Conservation (phyloP, 2,888 invertebrate genomes). For the Nemoura dubitans region DNA sequence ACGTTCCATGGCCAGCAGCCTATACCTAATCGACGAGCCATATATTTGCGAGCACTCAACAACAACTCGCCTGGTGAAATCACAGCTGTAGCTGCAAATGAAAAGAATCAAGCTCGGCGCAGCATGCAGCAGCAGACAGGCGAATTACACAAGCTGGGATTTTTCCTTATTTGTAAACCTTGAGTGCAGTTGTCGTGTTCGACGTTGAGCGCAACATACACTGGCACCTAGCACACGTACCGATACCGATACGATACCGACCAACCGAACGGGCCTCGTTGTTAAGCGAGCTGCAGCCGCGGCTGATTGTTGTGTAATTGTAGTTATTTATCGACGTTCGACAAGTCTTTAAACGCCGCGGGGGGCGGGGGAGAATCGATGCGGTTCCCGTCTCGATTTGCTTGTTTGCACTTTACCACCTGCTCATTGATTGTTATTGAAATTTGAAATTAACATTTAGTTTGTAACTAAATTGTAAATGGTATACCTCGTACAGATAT, state of each 20-base stretch:
- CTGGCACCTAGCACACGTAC: background rate
- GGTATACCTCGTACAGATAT: too few species aligned
- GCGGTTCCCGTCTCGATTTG: background rate
- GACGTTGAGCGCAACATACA: background rate
- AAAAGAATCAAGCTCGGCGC: background rate
- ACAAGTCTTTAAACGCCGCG: too few species aligned
- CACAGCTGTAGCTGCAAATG: background rate
- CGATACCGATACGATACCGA: background rate
- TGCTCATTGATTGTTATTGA: too few species aligned
- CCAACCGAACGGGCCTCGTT: background rate
- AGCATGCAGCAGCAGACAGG: background rate
- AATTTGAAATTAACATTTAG: too few species aligned
- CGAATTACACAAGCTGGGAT: background rate
- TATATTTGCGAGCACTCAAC: background rate
- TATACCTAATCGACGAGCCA: background rate
- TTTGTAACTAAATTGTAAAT: too few species aligned
- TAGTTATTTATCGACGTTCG: background rate
- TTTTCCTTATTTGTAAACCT: conserved; percentile 12
- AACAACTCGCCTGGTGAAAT: background rate
- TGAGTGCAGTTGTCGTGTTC: background rate
- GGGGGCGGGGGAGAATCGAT: too few species aligned
- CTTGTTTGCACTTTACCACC: background rate
- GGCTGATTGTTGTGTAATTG: background rate
- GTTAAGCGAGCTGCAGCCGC: too few species aligned
- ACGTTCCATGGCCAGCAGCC: background rate